phyloP scores from a whole-genome alignment of 2,113 vertebrate species.

The Mus spicilegus region DNA sequence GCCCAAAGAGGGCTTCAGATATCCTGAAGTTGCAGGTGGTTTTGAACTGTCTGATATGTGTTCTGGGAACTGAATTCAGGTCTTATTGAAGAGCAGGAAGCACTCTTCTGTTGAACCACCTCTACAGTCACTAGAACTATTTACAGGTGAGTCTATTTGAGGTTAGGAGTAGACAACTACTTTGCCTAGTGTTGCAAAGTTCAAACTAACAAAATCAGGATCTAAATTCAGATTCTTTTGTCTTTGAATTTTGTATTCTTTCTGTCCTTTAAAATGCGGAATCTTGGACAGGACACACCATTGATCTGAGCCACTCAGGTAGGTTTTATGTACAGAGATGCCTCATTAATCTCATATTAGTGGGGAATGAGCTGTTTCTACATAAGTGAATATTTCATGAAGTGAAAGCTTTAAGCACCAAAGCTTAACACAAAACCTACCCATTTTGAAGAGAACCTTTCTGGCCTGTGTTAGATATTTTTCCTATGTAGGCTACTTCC shows the following conservation, averaged over 20 bases:
- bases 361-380: constrained; percentile 78
- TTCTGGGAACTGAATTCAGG: not conserved
- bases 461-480: constrained; percentile 33
- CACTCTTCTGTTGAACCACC: not conserved
- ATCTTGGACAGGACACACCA: constrained; percentile 56
- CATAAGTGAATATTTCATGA: constrained; percentile 78
- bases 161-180: not conserved
- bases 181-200: not conserved
- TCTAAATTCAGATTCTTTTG: constrained; percentile 8
- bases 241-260: constrained; percentile 49
- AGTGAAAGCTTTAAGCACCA: constrained; percentile 72
- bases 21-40: not conserved
- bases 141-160: constrained; percentile 46
- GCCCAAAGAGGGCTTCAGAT: not conserved
- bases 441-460: constrained; percentile 66
- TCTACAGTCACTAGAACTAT: not conserved
- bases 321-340: constrained; percentile 73
- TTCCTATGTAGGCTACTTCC: constrained; percentile 54
- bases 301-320: constrained; percentile 72
- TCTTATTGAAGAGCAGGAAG: not conserved
- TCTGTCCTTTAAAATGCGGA: constrained; percentile 68
- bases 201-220: not conserved
- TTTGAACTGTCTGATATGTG: not conserved
- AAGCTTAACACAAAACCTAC: constrained; percentile 71
- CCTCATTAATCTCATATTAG: constrained; percentile 80